Percentiles rank a stretch among this genome's conserved stretches.
Conservation (phyloP, 2,888 invertebrate species). For the Sarcophaga subvicina region DNA sequence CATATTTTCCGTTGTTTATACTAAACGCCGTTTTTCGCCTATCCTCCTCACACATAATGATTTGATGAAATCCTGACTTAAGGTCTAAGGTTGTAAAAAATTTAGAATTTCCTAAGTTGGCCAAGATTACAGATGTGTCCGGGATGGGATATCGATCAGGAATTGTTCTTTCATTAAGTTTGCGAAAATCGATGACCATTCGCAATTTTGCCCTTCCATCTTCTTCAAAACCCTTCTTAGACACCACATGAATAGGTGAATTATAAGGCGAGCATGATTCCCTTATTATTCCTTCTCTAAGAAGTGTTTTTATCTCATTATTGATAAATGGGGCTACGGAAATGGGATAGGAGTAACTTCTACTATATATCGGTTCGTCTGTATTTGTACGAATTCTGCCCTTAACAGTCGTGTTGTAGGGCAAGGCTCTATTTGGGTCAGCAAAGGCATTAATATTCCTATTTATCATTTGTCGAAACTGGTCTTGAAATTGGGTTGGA, state of each 20-base stretch:
- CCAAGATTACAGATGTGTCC: conserved; percentile 22
- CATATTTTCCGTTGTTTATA: no score
- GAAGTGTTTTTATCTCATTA: conserved; percentile 42
- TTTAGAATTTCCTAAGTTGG: conserved; percentile 32
- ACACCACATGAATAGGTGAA: no score
- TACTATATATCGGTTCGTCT: conserved; percentile 29
- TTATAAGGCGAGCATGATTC: no score
- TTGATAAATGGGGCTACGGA: conserved; percentile 31
- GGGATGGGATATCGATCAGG: conserved; percentile 34
- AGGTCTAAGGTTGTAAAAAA: conserved; percentile 49
- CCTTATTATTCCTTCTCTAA: conserved; percentile 40
- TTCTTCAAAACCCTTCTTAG: no score
- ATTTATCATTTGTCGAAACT: not conserved
- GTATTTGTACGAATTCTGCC: conserved; percentile 22
- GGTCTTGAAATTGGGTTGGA: not conserved
- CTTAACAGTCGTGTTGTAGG: conserved; percentile 18
- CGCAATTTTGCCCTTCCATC: conserved; percentile 48
- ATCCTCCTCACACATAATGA: conserved; percentile 36
- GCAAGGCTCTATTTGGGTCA: conserved; percentile 29
- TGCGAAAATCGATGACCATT: conserved; percentile 52
- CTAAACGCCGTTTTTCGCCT: conserved; percentile 13
- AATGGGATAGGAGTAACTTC: conserved; percentile 31
- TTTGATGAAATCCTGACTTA: conserved; percentile 47
- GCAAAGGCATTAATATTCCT: conserved; percentile 13
- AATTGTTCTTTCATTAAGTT: conserved; percentile 39